Evolutionary conservation across 1,140 invertebrate species (phyloP), one percentile per base, ranked within the genome.

Genomic region (Zaprionus camerounensis): DNA sequence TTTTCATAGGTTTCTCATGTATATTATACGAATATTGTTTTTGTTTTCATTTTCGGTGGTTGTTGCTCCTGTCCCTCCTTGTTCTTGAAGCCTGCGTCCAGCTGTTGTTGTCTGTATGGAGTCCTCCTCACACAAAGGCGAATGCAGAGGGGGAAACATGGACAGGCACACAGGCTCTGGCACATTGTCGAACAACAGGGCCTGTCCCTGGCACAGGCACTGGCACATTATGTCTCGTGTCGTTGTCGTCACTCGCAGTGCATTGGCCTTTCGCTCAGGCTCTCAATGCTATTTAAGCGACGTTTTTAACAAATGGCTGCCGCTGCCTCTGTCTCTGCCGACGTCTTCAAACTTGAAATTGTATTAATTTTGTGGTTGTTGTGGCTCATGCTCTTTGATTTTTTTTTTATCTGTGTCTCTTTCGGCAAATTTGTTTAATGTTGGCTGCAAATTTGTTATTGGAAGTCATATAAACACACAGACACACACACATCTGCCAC

Each of bases 261-360:
- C 84, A 88, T 90, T 88, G 84, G 84, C 84, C 84, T 88, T 78
- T 88, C 81, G 78, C 41, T 76, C 64, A 46, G n/a, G 62, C 85
- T 75, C 81, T 88, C 85, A 88, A 88, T 88, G 84, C 84, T 88
- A 79, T 84, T 87, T 84, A 82, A 88, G 79, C 81, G 86, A 46
- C 53, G 41, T 66, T 77, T 79, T 80, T 69, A 80, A 77, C 69
- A 80, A 80, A 80, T 80, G 74, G 78, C 77, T 55, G 77, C 61
- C 74, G 61, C 65, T 68, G 46, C 22, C 15, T 34, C 9, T 68
- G 46, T n/a, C 15, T 34, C 31, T 24, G 41, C 17, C 41, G 41
- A n/a, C 38, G 38, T 41, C 62, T 70, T 71, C 36, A 90, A 88
- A 90, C 85, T 88, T 84, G 84, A 90, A 81, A 81, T 88, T 84